Evolutionary conservation across 2,113 vertebrate genomes (phyloP).

Genomic region (Colinus virginianus): DNA sequence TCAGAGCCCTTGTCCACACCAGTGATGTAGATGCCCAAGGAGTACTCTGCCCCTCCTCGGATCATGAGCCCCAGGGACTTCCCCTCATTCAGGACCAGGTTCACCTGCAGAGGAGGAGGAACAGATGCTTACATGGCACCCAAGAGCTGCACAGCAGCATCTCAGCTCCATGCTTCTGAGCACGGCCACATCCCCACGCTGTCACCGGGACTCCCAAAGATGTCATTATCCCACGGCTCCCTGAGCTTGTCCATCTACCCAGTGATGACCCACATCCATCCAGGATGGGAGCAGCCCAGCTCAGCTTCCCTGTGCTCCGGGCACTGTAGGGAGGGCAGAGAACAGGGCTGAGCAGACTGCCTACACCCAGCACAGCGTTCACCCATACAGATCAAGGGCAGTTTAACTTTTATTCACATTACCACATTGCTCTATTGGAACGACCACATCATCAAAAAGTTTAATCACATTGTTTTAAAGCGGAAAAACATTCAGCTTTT

Average conservation of each 20-base stretch:
- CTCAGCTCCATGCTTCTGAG: background rate
- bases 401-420: background rate
- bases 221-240: background rate
- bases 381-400: background rate
- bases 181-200: rapidly evolving
- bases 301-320: too few species aligned
- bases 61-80: constrained; percentile 95
- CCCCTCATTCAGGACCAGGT: constrained; percentile 93
- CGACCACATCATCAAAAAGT: background rate
- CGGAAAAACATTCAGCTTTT: background rate
- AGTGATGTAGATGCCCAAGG: constrained; percentile 95
- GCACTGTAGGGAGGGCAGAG: background rate
- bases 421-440: background rate
- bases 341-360: background rate
- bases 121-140: rapidly evolving
- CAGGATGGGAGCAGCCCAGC: too few species aligned
- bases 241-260: background rate
- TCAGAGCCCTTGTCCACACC: constrained; percentile 94
- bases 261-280: too few species aligned
- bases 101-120: constrained; percentile 81
- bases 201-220: background rate
- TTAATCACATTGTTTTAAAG: background rate
- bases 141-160: background rate
- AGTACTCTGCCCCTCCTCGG: constrained; percentile 93
- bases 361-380: background rate